phyloP scores from a whole-genome alignment of 1,140 invertebrate genomes.

The Magallana ariakensis region DNA sequence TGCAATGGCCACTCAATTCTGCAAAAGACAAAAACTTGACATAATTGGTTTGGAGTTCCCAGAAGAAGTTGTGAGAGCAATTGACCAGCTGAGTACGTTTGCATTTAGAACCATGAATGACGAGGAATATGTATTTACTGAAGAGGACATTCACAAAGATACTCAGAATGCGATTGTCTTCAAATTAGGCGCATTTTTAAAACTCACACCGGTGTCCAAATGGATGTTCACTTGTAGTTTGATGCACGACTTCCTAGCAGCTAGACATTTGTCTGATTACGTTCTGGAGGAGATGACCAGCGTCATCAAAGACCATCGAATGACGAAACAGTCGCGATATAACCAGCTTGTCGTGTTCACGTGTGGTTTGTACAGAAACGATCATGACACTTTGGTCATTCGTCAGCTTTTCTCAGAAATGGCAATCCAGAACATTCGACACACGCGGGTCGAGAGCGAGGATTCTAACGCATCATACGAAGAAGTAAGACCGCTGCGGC shows the following conservation, averaged over 20 bases:
- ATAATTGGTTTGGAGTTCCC: constrained; percentile 61
- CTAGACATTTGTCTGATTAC: constrained; percentile 68
- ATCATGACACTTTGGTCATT: constrained; percentile 57
- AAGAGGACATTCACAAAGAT: constrained; percentile 53
- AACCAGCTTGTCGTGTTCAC: constrained; percentile 64
- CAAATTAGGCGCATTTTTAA: constrained; percentile 64
- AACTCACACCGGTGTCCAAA: constrained; percentile 49
- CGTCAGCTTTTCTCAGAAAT: constrained; percentile 63
- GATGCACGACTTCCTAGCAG: constrained; percentile 68
- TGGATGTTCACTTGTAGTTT: constrained; percentile 63
- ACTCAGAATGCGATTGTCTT: constrained; percentile 57
- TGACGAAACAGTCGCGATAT: constrained; percentile 64
- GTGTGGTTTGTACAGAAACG: constrained; percentile 64
- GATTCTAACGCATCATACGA: constrained; percentile 40
- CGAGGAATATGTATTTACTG: constrained; percentile 48
- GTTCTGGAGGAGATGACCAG: constrained; percentile 59
- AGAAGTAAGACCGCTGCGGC: constrained; percentile 34
- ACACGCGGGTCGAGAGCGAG: constrained; percentile 44
- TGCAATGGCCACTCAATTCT: constrained; percentile 61
- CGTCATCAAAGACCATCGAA: constrained; percentile 62
- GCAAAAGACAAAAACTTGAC: constrained; percentile 63
- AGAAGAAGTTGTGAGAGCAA: constrained; percentile 55
- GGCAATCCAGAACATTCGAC: constrained; percentile 62
- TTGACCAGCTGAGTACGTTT: constrained; percentile 58
- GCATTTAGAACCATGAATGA: constrained; percentile 53